Conservation (phyloP, 2,113 vertebrate species). For the Opisthocomus hoazin region DNA sequence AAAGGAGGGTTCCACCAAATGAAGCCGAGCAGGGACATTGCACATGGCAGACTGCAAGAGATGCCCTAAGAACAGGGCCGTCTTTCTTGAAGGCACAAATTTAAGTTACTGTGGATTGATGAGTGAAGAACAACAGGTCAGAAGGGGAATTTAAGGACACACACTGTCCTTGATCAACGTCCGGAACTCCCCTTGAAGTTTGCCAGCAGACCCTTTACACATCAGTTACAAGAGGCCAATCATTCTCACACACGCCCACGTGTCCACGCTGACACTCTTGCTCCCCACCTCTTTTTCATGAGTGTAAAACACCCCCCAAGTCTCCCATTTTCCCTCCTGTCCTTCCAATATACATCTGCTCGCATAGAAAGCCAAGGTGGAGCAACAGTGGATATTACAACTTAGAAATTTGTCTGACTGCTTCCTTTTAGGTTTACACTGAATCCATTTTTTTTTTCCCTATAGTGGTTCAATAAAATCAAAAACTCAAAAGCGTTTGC, state of each 20-base stretch:
- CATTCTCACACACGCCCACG: fast-evolving
- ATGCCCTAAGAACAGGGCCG: background rate
- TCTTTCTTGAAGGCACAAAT: background rate
- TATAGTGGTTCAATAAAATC: background rate
- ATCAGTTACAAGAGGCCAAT: background rate
- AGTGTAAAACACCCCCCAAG: background rate
- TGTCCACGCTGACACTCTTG: background rate
- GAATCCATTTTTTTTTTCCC: background rate
- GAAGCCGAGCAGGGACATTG: background rate
- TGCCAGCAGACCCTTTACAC: background rate
- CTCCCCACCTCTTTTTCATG: background rate
- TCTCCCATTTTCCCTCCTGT: background rate
- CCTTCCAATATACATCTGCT: background rate
- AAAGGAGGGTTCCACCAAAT: background rate
- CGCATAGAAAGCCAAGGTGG: background rate
- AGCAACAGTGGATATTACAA: background rate
- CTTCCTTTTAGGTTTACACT: background rate
- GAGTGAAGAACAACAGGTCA: background rate
- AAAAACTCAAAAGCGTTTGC: background rate
- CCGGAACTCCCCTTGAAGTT: background rate
- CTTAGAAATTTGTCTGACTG: background rate
- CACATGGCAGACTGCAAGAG: background rate
- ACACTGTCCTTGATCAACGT: background rate
- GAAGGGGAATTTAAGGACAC: background rate
- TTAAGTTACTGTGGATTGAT: background rate